phyloP scores from a whole-genome alignment of 2,888 invertebrate species.

The Lasioglossum marginatum region DNA sequence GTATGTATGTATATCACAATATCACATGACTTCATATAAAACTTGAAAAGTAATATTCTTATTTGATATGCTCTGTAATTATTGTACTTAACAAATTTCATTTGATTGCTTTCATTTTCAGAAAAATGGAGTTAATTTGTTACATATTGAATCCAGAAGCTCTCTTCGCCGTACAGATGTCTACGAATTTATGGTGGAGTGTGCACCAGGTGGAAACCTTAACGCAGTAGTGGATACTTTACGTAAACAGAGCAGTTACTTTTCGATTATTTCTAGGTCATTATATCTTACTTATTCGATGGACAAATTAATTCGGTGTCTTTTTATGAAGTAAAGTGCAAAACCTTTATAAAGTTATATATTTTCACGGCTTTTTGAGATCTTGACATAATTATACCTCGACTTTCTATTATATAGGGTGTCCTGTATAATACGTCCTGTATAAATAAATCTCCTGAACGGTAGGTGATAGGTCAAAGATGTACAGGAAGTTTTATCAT shows the following conservation, averaged over 20 bases:
- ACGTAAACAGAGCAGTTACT: constrained; percentile 89
- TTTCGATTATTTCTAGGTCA: constrained; percentile 92
- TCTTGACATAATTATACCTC: too few relatives aligned
- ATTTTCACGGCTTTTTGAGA: background rate
- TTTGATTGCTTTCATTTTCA: constrained; percentile 60
- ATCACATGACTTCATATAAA: background rate
- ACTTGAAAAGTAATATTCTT: background rate
- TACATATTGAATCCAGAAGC: constrained; percentile 97
- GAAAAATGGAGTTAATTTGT: constrained; percentile 90
- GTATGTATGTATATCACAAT: background rate
- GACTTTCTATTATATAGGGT: background rate
- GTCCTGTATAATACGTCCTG: too few relatives aligned
- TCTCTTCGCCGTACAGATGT: constrained; percentile 90
- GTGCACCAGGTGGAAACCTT: constrained; percentile 92
- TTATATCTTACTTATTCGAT: background rate
- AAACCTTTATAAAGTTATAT: background rate
- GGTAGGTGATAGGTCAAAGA: too few relatives aligned
- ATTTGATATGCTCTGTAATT: background rate
- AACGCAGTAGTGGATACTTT: constrained; percentile 91
- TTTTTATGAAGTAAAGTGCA: background rate
- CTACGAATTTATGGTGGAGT: constrained; percentile 98
- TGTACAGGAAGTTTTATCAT: too few relatives aligned
- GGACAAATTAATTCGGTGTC: background rate
- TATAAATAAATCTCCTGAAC: too few relatives aligned
- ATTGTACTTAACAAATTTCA: background rate